These are phyloP conservation scores for Phanerotoma sp. DNA, from an alignment of 2,888 invertebrate species.

Conservation along the genomic window DNA sequence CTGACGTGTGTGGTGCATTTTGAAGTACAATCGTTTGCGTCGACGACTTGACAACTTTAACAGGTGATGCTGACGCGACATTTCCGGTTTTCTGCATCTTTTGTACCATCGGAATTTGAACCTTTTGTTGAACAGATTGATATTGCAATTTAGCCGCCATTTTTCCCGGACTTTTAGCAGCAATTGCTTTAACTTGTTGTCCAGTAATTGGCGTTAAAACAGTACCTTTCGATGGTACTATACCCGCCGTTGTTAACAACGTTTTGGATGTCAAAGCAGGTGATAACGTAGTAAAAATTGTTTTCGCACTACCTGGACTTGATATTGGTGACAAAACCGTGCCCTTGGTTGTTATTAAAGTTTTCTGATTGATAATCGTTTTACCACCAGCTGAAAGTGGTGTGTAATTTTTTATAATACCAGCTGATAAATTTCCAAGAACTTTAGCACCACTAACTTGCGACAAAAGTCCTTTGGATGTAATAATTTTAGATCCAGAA, in stretches of 20 bases:
- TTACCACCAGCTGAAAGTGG: constrained; percentile 44
- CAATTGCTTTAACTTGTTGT: constrained; percentile 54
- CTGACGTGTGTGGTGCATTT: constrained; percentile 28
- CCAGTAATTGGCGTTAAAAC: constrained; percentile 55
- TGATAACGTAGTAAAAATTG: constrained; percentile 43
- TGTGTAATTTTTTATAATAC: constrained; percentile 45
- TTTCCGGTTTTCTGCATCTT: constrained; percentile 49
- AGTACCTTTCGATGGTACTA: constrained; percentile 44
- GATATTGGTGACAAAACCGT: constrained; percentile 54
- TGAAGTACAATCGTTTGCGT: constrained; percentile 40
- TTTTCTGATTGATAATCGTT: constrained; percentile 44
- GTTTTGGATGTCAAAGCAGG: constrained; percentile 43
- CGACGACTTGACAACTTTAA: constrained; percentile 53
- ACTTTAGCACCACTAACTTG: constrained; percentile 53
- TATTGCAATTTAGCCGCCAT: constrained; percentile 43
- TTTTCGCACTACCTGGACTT: constrained; percentile 49
- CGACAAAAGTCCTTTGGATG: constrained; percentile 55
- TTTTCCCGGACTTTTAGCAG: constrained; percentile 46
- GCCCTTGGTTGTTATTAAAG: constrained; percentile 43
- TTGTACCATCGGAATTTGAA: constrained; percentile 49
- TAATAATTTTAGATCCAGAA: constrained; percentile 34
- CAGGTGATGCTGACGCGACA: constrained; percentile 47
- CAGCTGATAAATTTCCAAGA: constrained; percentile 41
- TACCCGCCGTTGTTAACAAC: constrained; percentile 41
- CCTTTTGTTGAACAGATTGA: constrained; percentile 46